Evolutionary conservation across 2,888 invertebrate genomes (phyloP).

Genomic region (Ectemnius lituratus): DNA sequence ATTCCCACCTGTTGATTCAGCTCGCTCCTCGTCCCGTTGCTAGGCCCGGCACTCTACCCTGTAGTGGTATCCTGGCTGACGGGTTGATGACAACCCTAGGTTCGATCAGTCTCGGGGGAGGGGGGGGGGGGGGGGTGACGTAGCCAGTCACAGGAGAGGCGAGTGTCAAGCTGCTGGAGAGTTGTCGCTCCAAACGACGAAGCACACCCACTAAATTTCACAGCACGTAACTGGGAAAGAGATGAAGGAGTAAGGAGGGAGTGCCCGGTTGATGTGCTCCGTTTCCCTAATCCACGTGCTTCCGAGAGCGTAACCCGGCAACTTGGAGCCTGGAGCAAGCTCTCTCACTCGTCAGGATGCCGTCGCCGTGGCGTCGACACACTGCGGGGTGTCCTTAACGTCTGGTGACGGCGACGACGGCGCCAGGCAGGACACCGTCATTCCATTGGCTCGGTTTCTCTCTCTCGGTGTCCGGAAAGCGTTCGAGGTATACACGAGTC

Average conservation of each 20-base stretch:
- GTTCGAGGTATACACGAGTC: slow-evolving; percentile 35
- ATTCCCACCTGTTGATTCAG: slow-evolving; percentile 74
- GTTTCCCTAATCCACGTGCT: slow-evolving; percentile 24
- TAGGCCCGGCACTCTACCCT: slow-evolving; percentile 36
- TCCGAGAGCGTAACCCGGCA: not conserved
- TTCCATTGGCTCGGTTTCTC: slow-evolving; percentile 32
- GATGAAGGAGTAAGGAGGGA: not conserved
- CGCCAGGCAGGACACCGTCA: slow-evolving; percentile 46
- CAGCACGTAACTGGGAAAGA: slow-evolving; percentile 28
- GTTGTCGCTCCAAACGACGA: not conserved
- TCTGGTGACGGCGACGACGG: slow-evolving; percentile 40
- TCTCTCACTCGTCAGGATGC: slow-evolving; percentile 19
- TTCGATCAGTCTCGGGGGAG: slow-evolving; percentile 1
- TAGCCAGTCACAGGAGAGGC: slow-evolving; percentile 3
- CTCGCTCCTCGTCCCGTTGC: slow-evolving; percentile 49
- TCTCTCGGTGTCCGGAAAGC: not conserved
- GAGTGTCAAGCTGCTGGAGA: not conserved
- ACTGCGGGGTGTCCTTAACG: slow-evolving; percentile 45
- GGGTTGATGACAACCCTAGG: slow-evolving; percentile 27
- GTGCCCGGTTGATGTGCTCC: not conserved
- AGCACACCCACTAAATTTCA: slow-evolving; percentile 44
- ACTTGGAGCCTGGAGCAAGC: not conserved
- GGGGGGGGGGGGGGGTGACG: slow-evolving; percentile 2
- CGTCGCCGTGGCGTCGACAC: slow-evolving; percentile 24
- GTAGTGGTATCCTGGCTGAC: slow-evolving; percentile 46